phyloP scores from a whole-genome alignment of 2,888 invertebrate genomes.

The Monoplex corrugatus region DNA sequence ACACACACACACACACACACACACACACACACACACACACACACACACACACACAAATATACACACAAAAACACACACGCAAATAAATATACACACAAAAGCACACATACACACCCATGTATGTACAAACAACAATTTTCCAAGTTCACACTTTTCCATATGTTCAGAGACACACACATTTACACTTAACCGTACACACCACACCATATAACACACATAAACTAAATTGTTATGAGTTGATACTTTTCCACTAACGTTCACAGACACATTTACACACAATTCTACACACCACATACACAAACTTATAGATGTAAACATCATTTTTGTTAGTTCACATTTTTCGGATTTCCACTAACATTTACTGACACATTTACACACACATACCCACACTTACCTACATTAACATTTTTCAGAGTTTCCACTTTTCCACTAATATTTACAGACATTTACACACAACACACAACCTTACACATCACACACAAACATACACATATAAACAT shows the following conservation, averaged over 20 bases:
- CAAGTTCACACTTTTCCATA: neutral
- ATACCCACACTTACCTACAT: no score
- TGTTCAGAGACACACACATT: neutral
- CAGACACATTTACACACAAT: neutral
- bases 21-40: neutral
- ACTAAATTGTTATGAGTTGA: no score
- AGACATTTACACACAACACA: neutral
- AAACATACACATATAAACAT: neutral
- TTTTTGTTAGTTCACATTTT: neutral
- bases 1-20: neutral
- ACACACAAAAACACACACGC: neutral
- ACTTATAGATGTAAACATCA: no score
- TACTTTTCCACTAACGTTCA: neutral
- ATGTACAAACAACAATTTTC: no score
- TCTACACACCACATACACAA: no score
- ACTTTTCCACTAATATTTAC: neutral
- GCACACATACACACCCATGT: no score
- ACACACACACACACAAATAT: neutral
- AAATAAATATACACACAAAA: neutral
- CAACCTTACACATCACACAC: no score
- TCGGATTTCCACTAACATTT: no score
- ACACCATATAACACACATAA: neutral
- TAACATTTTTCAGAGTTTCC: neutral
- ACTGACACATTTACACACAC: no score
- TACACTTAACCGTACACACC: neutral